phyloP scores from a whole-genome alignment of 1,140 invertebrate genomes.

The Steinernema feltiae region DNA sequence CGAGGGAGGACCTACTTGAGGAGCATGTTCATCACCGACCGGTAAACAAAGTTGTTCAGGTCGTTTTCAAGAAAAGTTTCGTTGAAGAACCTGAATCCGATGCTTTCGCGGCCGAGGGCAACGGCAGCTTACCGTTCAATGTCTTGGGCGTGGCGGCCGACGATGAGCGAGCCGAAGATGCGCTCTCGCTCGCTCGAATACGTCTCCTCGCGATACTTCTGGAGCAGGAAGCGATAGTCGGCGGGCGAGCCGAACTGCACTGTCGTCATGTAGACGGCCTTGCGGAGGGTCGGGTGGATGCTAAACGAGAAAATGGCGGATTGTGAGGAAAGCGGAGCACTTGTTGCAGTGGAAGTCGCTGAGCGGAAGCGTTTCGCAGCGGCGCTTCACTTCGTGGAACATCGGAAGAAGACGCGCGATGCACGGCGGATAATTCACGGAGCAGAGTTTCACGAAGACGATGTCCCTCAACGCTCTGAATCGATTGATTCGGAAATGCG shows the following conservation, averaged over 20 bases:
- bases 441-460: constrained; percentile 8
- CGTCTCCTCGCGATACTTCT: background rate
- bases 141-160: background rate
- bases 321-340: background rate
- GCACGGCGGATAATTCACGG: background rate
- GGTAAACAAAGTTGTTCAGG: constrained; percentile 2
- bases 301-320: background rate
- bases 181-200: constrained; percentile 2
- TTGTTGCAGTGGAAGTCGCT: background rate
- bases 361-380: background rate
- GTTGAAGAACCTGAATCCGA: constrained; percentile 4
- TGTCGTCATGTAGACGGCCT: background rate
- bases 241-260: background rate
- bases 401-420: background rate
- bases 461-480: background rate
- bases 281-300: background rate
- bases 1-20: background rate
- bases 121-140: background rate
- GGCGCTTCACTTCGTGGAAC: background rate
- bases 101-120: background rate
- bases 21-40: background rate
- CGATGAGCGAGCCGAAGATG: background rate
- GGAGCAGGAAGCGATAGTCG: background rate
- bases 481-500: background rate
- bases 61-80: background rate